Evolutionary conservation across 2,888 invertebrate genomes (phyloP).

Genomic region (Rhogogaster chlorosoma): DNA sequence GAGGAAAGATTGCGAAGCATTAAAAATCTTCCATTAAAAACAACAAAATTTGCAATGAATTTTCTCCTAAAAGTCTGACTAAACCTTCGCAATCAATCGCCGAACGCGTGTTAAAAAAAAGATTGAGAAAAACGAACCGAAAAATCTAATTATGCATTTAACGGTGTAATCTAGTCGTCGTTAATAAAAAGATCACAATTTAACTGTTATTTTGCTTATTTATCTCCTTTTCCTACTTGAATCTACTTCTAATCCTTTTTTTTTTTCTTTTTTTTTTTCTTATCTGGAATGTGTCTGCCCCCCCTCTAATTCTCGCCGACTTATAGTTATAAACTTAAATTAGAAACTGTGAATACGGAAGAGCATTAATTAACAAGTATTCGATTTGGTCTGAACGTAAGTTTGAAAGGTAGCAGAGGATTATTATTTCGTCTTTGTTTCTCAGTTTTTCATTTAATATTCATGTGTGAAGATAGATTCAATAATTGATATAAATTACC

Average conservation of each 20-base stretch:
- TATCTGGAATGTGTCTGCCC: constrained; percentile 50
- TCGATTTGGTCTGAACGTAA: constrained; percentile 71
- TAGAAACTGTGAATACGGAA: not conserved
- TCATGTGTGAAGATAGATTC: not conserved
- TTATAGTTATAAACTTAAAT: constrained; percentile 9
- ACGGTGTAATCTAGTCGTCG: not conserved
- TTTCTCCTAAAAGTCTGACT: not conserved
- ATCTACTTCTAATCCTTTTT: not conserved
- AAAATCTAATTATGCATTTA: constrained; percentile 44
- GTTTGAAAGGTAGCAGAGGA: constrained; percentile 67
- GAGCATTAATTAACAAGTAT: constrained; percentile 22
- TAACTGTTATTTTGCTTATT: constrained; percentile 43
- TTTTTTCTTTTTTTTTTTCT: constrained; percentile 49
- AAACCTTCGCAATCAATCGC: constrained; percentile 41
- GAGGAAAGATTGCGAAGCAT: too few relatives aligned
- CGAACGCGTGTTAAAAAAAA: not conserved
- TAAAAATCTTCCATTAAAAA: too few relatives aligned
- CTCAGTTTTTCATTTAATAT: not conserved
- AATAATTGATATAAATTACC: not conserved
- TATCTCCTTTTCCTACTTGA: not conserved
- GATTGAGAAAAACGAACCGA: constrained; percentile 36
- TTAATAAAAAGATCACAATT: constrained; percentile 8
- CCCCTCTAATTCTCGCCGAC: not conserved
- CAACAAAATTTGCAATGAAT: too few relatives aligned
- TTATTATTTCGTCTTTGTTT: constrained; percentile 55